A percentile compares a stretch with the other conserved stretches of the same genome.
These are phyloP conservation scores for Zapus hudsonius DNA, from an alignment of 2,113 vertebrate genomes.

Conservation along the genomic window DNA sequence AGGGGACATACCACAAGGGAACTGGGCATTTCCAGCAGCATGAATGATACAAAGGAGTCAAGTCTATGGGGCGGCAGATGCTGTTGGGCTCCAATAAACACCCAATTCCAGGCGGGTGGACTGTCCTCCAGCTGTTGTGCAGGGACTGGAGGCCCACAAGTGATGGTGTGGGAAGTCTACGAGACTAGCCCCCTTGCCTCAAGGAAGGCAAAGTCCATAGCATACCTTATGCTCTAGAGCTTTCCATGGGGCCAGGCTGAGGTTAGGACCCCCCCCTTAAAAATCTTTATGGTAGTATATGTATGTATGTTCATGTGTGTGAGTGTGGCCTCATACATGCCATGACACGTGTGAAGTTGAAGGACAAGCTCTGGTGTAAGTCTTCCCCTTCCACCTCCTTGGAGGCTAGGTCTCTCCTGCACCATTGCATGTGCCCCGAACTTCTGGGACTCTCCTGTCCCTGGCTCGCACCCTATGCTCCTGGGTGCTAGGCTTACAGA, in stretches of 20 bases:
- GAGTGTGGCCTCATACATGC: no score
- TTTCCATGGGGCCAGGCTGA: neutral
- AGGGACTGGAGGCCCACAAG: accelerated
- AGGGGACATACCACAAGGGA: accelerated
- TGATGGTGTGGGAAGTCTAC: neutral
- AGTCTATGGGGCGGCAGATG: neutral
- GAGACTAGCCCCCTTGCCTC: neutral
- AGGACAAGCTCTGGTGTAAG: no score
- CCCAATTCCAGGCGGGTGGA: neutral
- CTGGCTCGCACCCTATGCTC: no score
- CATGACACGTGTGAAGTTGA: no score
- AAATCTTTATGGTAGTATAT: neutral
- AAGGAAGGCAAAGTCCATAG: neutral
- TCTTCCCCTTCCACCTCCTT: no score
- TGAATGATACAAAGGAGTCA: neutral
- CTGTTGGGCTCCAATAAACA: neutral
- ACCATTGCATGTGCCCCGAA: no score
- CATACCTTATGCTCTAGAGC: neutral
- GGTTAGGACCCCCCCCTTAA: neutral
- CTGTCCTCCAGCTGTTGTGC: accelerated
- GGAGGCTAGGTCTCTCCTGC: no score
- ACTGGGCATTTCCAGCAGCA: neutral
- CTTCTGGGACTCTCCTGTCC: no score
- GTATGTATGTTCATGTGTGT: no score
- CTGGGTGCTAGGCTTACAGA: no score